Percentiles rank a stretch among this genome's conserved stretches.
phyloP scores from a whole-genome alignment of 2,113 vertebrate species.

The Nycticebus coucang region DNA sequence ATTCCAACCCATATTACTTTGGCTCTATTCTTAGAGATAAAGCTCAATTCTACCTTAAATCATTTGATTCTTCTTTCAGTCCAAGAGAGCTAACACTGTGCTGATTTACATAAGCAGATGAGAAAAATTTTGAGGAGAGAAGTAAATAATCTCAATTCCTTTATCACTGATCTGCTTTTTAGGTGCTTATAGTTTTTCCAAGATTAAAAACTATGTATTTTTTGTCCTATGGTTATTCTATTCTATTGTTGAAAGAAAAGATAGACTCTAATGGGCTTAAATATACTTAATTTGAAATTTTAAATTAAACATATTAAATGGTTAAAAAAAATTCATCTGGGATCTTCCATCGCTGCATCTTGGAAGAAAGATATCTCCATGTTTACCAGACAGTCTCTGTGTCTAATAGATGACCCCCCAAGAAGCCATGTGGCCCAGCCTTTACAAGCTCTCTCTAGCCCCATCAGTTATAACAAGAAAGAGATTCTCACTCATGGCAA shows the following conservation, averaged over 20 bases:
- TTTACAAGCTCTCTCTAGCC: background rate
- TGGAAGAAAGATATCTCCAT: background rate
- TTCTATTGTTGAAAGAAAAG: constrained; percentile 23
- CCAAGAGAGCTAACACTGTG: background rate
- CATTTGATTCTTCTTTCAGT: background rate
- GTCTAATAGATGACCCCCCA: background rate
- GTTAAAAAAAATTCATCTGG: constrained; percentile 1
- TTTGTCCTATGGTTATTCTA: constrained; percentile 37
- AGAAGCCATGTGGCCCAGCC: background rate
- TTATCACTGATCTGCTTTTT: background rate
- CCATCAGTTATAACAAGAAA: background rate
- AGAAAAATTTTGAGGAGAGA: background rate
- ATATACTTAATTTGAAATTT: constrained; percentile 25
- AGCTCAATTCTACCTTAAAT: background rate
- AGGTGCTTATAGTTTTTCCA: background rate
- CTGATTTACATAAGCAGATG: background rate
- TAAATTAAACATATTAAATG: constrained; percentile 26
- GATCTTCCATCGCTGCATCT: background rate
- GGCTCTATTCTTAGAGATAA: background rate
- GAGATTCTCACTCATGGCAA: background rate
- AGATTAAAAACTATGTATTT: background rate
- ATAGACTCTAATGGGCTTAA: constrained; percentile 11
- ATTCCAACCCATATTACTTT: background rate
- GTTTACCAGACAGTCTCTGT: background rate
- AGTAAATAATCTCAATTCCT: background rate